Evolutionary conservation across 2,113 vertebrate genomes (phyloP).

Genomic region (Chascanopsetta lugubris): DNA sequence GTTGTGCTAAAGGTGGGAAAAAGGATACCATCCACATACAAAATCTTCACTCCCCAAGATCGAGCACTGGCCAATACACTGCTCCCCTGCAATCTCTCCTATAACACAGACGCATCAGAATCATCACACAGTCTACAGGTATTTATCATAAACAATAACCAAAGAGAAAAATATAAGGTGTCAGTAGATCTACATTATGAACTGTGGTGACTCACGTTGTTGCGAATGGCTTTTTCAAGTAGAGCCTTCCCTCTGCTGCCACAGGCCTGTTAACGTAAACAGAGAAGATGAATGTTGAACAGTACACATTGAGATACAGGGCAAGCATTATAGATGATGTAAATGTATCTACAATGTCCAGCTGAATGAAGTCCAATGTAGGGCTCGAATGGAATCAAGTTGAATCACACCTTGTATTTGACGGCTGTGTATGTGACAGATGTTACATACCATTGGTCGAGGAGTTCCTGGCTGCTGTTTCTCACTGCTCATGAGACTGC

Average conservation of each 20-base stretch:
- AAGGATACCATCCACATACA: slow-evolving; percentile 86
- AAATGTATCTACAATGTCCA: too few relatives aligned
- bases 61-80: slow-evolving; percentile 81
- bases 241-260: slow-evolving; percentile 87
- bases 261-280: slow-evolving; percentile 71
- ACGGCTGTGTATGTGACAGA: background rate
- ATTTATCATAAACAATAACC: too few relatives aligned
- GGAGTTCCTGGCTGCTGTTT: slow-evolving; percentile 53
- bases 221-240: slow-evolving; percentile 87
- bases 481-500: slow-evolving; percentile 37
- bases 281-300: too few relatives aligned
- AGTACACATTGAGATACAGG: too few relatives aligned
- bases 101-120: slow-evolving; percentile 21
- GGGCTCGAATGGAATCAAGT: too few relatives aligned
- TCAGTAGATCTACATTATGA: background rate
- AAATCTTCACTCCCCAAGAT: slow-evolving; percentile 86
- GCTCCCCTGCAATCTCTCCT: slow-evolving; percentile 79
- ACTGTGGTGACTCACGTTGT: slow-evolving; percentile 80
- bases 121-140: too few relatives aligned
- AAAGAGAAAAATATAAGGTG: background rate
- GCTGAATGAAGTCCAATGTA: too few relatives aligned
- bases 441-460: slow-evolving; percentile 54
- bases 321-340: background rate
- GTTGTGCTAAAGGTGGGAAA: background rate
- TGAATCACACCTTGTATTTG: too few relatives aligned